A percentile compares a stretch with the other conserved stretches of the same genome.
phyloP scores from a whole-genome alignment of 2,888 invertebrate species.

The Caenorhabditis japonica region DNA sequence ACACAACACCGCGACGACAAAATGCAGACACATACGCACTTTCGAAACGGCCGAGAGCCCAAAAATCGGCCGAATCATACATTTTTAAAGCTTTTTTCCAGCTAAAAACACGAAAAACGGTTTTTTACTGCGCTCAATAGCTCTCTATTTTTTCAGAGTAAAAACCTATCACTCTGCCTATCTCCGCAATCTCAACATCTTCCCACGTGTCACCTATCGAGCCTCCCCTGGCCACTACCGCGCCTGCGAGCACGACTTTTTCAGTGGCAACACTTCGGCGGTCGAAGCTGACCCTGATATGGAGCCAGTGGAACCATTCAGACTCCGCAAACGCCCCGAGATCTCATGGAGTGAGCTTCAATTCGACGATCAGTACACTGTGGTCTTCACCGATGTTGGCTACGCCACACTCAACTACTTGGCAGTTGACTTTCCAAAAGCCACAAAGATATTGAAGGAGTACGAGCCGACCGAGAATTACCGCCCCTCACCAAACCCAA shows the following conservation, averaged over 20 bases:
- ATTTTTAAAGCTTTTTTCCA: too few species aligned
- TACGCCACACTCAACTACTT: conserved; percentile 73
- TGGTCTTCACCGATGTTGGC: conserved; percentile 73
- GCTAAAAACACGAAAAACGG: too few species aligned
- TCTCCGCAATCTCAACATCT: conserved; percentile 69
- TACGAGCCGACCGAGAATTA: conserved; percentile 73
- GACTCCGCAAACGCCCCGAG: conserved; percentile 66
- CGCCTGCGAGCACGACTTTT: conserved; percentile 75
- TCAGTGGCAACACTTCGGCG: conserved; percentile 37
- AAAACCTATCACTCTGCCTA: conserved; percentile 75
- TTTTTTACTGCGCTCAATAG: too few species aligned
- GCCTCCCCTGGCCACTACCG: conserved; percentile 71
- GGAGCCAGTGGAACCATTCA: conserved; percentile 70
- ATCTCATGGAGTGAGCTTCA: conserved; percentile 61
- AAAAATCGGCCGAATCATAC: too few species aligned
- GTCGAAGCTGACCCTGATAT: conserved; percentile 71
- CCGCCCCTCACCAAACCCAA: conserved; percentile 69
- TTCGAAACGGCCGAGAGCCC: too few species aligned
- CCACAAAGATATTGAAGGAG: conserved; percentile 67
- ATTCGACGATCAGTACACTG: conserved; percentile 56
- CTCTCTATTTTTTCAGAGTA: conserved; percentile 70
- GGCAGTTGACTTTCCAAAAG: conserved; percentile 70
- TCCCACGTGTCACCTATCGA: conserved; percentile 70
- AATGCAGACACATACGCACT: too few species aligned
- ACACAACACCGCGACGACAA: too few species aligned